Conservation (phyloP, 2,888 invertebrate genomes). For the Glaucopsyche alexis region DNA sequence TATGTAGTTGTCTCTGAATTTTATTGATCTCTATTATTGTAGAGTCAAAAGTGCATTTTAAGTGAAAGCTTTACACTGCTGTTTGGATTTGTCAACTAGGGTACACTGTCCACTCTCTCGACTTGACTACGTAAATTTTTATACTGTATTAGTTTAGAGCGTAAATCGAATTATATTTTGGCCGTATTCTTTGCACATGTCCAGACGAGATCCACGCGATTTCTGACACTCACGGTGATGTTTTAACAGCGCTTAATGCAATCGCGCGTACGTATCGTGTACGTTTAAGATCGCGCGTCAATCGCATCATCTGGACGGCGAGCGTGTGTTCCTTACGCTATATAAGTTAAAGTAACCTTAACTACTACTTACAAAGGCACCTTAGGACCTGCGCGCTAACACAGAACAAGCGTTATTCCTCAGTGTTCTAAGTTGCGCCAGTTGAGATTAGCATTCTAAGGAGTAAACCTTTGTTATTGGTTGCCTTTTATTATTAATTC, state of each 20-base stretch:
- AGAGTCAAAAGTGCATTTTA: slow-evolving; percentile 24
- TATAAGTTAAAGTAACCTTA: neutral
- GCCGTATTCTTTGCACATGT: slow-evolving; percentile 2
- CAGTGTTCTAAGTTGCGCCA: neutral
- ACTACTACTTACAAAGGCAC: slow-evolving; percentile 3
- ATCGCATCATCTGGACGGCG: neutral
- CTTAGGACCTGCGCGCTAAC: neutral
- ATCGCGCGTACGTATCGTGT: neutral
- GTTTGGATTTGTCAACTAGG: slow-evolving; percentile 25
- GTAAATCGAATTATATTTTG: slow-evolving; percentile 1
- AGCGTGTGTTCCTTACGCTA: slow-evolving; percentile 22
- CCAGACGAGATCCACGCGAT: neutral
- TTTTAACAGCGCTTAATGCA: neutral
- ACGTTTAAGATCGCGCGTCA: neutral
- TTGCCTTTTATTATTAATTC: neutral
- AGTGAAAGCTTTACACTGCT: slow-evolving; percentile 21
- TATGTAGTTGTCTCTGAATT: neutral
- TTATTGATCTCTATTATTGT: slow-evolving; percentile 20
- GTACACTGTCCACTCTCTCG: slow-evolving; percentile 20
- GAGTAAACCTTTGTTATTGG: neutral
- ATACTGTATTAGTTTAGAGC: neutral
- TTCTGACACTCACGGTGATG: neutral
- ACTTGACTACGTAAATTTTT: slow-evolving; percentile 20
- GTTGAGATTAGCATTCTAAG: neutral
- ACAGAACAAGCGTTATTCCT: neutral